phyloP scores from a whole-genome alignment of 2,888 invertebrate genomes.

The Nycteola revayana region DNA sequence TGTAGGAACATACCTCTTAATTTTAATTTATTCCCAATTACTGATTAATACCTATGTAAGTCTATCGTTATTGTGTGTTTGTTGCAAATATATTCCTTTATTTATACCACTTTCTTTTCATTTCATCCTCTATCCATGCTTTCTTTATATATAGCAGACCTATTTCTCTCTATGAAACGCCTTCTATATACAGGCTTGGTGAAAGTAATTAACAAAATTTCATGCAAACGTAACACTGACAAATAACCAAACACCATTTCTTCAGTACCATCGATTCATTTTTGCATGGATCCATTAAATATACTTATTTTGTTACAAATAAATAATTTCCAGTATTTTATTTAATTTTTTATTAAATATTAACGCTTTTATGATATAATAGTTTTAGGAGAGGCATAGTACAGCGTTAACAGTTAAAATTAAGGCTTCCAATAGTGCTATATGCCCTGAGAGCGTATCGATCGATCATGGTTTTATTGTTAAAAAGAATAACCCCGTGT shows the following conservation, averaged over 20 bases:
- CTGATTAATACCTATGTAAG: slow-evolving; percentile 60
- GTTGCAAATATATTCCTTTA: slow-evolving; percentile 82
- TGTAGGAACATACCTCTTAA: slow-evolving; percentile 52
- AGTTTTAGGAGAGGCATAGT: slow-evolving; percentile 74
- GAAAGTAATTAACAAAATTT: slow-evolving; percentile 67
- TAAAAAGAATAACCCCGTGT: slow-evolving; percentile 30
- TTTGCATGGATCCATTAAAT: slow-evolving; percentile 76
- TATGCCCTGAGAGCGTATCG: slow-evolving; percentile 41
- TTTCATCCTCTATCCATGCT: slow-evolving; percentile 79
- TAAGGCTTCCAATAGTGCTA: slow-evolving; percentile 69
- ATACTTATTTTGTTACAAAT: slow-evolving; percentile 51
- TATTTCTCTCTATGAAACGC: slow-evolving; percentile 65
- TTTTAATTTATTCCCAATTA: slow-evolving; percentile 62
- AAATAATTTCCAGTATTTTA: slow-evolving; percentile 47
- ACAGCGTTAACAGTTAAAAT: slow-evolving; percentile 63
- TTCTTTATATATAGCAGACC: slow-evolving; percentile 72
- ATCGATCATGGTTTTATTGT: slow-evolving; percentile 43
- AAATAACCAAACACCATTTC: slow-evolving; percentile 79
- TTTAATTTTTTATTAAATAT: slow-evolving; percentile 59
- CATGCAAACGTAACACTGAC: slow-evolving; percentile 60
- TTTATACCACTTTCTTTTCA: slow-evolving; percentile 79
- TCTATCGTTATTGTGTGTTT: slow-evolving; percentile 78
- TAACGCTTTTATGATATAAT: slow-evolving; percentile 69
- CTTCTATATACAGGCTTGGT: slow-evolving; percentile 69
- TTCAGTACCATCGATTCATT: slow-evolving; percentile 78